A percentile compares a stretch with the other conserved stretches of the same genome.
phyloP scores from a whole-genome alignment of 2,797 vertebrate species.

The Girardinus metallicus region DNA sequence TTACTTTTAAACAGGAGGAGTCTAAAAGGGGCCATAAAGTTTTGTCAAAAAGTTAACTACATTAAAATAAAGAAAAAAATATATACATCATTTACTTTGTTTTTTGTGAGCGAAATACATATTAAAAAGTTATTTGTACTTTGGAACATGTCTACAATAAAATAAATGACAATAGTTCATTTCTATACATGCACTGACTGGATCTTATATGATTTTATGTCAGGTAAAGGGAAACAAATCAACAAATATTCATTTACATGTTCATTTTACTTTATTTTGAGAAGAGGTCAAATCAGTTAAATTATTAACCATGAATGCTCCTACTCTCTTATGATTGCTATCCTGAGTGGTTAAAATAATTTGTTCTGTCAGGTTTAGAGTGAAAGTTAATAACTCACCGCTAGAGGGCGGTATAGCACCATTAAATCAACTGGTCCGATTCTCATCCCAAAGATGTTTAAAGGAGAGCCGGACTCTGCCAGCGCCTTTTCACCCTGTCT shows the following conservation, averaged over 20 bases:
- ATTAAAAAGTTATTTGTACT: background rate
- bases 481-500: background rate
- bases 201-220: constrained; percentile 1
- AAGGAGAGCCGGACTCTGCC: background rate
- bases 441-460: background rate
- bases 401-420: constrained; percentile 40
- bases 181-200: background rate
- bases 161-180: background rate
- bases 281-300: background rate
- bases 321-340: background rate
- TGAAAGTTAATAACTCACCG: background rate
- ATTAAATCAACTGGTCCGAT: background rate
- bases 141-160: background rate
- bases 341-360: background rate
- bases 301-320: background rate
- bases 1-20: background rate
- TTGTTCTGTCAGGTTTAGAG: too few relatives aligned
- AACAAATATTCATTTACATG: background rate
- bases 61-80: background rate
- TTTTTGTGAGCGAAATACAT: background rate
- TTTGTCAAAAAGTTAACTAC: background rate
- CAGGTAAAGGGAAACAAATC: constrained; percentile 17
- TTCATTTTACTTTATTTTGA: background rate
- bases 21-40: background rate
- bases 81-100: background rate